Evolutionary conservation across 2,888 invertebrate genomes (phyloP).

Genomic region (Dilophus febrilis): DNA sequence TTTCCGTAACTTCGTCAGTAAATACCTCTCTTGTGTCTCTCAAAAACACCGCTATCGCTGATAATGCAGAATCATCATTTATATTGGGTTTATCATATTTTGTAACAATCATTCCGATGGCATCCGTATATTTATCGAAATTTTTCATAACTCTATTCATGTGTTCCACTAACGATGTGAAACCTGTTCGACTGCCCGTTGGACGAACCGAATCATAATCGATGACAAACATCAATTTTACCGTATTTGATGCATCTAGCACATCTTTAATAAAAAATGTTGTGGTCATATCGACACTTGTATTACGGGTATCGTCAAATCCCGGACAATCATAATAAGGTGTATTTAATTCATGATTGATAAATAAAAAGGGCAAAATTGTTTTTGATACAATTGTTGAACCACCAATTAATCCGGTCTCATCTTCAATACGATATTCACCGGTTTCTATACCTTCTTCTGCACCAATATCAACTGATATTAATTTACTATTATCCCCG

Average conservation of each 20-base stretch:
- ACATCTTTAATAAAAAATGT: constrained; percentile 19
- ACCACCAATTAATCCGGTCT: not conserved
- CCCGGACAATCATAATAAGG: constrained; percentile 8
- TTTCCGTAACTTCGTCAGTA: not conserved
- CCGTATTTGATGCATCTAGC: constrained; percentile 11
- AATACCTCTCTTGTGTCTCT: no score
- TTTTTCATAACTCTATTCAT: constrained; percentile 3
- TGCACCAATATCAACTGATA: not conserved
- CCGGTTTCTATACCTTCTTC: not conserved
- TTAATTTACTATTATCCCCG: not conserved
- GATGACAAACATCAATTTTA: constrained; percentile 16
- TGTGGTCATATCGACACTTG: constrained; percentile 15
- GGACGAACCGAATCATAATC: constrained; percentile 13
- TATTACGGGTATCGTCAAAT: constrained; percentile 11
- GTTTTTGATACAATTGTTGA: constrained; percentile 1
- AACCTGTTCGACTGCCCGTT: not conserved
- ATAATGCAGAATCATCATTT: not conserved
- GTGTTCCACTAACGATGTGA: not conserved
- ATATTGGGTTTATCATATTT: not conserved
- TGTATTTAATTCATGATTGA: no score
- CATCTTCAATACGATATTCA: not conserved
- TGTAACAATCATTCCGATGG: constrained; percentile 8
- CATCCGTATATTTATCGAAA: constrained; percentile 2
- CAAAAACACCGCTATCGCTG: not conserved
- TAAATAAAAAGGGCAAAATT: not conserved